Conservation (phyloP, 2,888 invertebrate genomes). For the Steromphala cineraria region DNA sequence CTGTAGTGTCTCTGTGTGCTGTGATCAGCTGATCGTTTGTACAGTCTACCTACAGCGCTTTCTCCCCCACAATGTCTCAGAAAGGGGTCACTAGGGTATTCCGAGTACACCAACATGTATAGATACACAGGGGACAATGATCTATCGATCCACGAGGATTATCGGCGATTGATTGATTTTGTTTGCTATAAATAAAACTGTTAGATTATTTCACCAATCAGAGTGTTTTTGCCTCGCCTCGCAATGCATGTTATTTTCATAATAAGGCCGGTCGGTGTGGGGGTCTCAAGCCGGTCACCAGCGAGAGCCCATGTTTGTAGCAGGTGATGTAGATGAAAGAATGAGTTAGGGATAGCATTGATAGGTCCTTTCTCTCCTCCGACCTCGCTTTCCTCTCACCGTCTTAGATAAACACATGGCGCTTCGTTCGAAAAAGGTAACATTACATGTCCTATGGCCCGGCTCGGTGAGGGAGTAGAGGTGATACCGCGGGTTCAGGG, state of each 20-base stretch:
- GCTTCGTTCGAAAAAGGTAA: slow-evolving; percentile 10
- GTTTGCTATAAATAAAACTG: slow-evolving; percentile 19
- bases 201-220: slow-evolving; percentile 21
- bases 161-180: slow-evolving; percentile 12
- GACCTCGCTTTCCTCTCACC: background rate
- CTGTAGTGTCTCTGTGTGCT: too few species aligned
- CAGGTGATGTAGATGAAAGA: slow-evolving; percentile 9
- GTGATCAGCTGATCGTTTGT: slow-evolving; percentile 8
- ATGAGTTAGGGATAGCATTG: slow-evolving; percentile 2
- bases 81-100: background rate
- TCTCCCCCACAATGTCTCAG: background rate
- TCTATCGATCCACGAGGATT: slow-evolving; percentile 5
- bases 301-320: background rate
- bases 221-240: slow-evolving; percentile 14
- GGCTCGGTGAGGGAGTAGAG: background rate
- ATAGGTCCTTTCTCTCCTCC: slow-evolving; percentile 9
- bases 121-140: background rate
- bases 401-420: background rate
- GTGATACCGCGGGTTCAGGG: background rate
- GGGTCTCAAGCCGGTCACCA: background rate
- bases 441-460: slow-evolving; percentile 7
- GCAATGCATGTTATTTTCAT: slow-evolving; percentile 14
- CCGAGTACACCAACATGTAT: background rate
- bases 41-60: background rate
- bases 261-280: slow-evolving; percentile 1